Base-by-base conservation (phyloP, 2,113 vertebrate species). In the Proteles cristata region DNA sequence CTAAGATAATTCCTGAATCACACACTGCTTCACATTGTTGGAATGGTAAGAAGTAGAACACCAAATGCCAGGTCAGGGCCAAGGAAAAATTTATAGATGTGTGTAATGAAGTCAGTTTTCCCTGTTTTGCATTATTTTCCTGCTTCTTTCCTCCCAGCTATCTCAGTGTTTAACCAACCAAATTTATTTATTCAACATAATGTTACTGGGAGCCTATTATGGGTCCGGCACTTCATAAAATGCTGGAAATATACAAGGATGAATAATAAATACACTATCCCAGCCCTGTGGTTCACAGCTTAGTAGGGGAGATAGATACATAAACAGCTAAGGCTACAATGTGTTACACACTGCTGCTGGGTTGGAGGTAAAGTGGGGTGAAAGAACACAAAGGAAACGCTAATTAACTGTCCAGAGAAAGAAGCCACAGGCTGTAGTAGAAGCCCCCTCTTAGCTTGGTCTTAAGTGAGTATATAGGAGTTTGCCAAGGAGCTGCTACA, bases 171-270 rank as follows among this genome's bases (percentile, higher is more conserved):
- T 92, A 90, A 90, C 2, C 39, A 96, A 74, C 17, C 90, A 85
- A 88, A 88, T 96, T 48, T 85, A 83, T 93, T 92, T 97, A 88
- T 82, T 94, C 85, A 85, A 61, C 76, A 91, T 35, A 84, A 17
- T 58, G 11, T 88, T 79, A 77, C 39, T 69, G 33, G 48, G 80
- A 88, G 39, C 45, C 53, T 50, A 15, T 88, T 50, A 43, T 1
- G n/a, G n/a, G 48, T 61, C 53, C 77, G 43, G 8, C 33, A 53
- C 31, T 97, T 85, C 21, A 25, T 93, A 43, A 96, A 96, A 94
- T 93, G 21, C 66, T 86, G n/a, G 92, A 86, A 80, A 90, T 93
- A 55, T 17, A 90, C 35, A 94, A 92, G 35, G 33, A 66, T 61
- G 33, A 74, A 71, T 81, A 94, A 88, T 76, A 92, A 91, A 85